Base-by-base conservation (phyloP, 2,888 invertebrate genomes). In the Eupithecia pulchellata region DNA sequence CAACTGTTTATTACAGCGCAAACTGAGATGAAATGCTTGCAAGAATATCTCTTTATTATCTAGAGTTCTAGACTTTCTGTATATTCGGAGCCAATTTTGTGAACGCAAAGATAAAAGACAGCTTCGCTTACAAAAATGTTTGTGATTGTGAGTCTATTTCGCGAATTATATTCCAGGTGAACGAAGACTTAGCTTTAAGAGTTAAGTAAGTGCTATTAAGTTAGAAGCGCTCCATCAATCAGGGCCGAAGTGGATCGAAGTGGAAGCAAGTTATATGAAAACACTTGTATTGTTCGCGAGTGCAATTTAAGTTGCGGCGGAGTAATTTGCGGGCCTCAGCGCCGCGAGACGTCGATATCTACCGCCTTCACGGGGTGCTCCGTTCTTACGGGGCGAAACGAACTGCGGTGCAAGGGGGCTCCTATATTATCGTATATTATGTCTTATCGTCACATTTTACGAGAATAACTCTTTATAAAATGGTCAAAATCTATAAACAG, bases 301-400 rank as follows among this genome's bases (percentile, higher is more conserved):
- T 68, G 71, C 66, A 72, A 72, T 72, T 66, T 68, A 72, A 72
- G 68, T 72, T 68, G 68, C 30, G 68, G 55, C 14, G 67, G 64
- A 68, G 68, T 68, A 68, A 72, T 69, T 72, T 58, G 65, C 68
- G 58, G 62, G 36, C 66, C 61, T 72, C 60, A 66, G 34, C 62
- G 52, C 13, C 58, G 68, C 55, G 72, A 52, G 61, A 52, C 34
- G 55, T 52, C 25, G 60, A 66, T 58, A 32, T 6, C 32, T 32
- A 25, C 52, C 52, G 11, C 20, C 11, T 20, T 0, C 20, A 25
- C 52, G 11, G 52, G 52, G 25, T 20, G 52, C 11, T 52, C 13
- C 25, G 9, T 4, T 3, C 47, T 20, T 47, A 47, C 3, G 3
- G 20, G 52, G 11, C 1, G 20, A 4, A 25, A 47, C 20, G 20